Base-by-base conservation (phyloP, 2,113 vertebrate genomes). In the Pangasianodon gigas region DNA sequence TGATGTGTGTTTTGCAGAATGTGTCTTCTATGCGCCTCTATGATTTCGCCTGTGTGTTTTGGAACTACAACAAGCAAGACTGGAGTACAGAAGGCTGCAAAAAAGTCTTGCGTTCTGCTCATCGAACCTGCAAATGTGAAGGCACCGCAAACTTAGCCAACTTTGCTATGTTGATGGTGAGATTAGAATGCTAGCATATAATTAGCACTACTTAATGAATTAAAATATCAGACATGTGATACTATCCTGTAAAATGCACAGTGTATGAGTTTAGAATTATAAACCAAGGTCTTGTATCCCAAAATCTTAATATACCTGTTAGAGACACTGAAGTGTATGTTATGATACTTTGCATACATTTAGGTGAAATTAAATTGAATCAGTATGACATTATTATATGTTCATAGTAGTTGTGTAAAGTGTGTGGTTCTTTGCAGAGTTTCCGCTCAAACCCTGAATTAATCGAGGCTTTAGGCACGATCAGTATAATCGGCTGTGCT, bases 131-230 rank as follows among this genome's bases (percentile, higher is more conserved):
- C 89, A 82, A 0, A n/a, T 97, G 96, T 82, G 94, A 95, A 84
- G 95, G 97, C 87, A 96, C 93, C 10, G 0, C 0, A 6, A 2
- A 6, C 8, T 44, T 80, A 8, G 96, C 94, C 54, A 95, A 96
- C 92, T 97, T 97, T 79, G 95, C 95, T 29, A 89, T 96, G 51
- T 92, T 97, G 65, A 96, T 97, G 95, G 96, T 95, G 94, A 94
- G 94, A 14, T 6, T 44, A 9, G 37, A 74, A 41, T 26, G 71
- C 32, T 41, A 75, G 37, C 2, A 48, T 77, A 48, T 48, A 19
- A 74, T 71, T 71, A 6, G 67, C 67, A 65, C 24, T 65, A 65
- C 29, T 65, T 65, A 9, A 7, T 29, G 24, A 65, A 65, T n/a
- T 65, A 11, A 29, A 29, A 29, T 65, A 8, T 65, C 10, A 69